Evolutionary conservation across 2,113 vertebrate genomes (phyloP).

Genomic region (Chelonoidis abingdonii): DNA sequence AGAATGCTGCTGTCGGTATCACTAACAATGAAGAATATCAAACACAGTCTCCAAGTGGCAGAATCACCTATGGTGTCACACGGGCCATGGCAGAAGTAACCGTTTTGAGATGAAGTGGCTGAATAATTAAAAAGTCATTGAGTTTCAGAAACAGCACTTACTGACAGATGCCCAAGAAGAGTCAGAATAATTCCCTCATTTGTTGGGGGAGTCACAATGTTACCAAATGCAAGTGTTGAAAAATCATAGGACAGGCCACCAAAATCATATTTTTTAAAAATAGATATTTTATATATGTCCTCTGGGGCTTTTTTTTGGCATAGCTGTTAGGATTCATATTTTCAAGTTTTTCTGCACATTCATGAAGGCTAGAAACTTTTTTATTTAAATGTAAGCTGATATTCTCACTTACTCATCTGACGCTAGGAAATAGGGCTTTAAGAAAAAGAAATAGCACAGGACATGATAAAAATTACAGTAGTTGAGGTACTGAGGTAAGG

Average conservation of each 20-base stretch:
- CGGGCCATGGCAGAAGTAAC: not conserved
- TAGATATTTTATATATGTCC: not conserved
- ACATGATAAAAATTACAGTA: not conserved
- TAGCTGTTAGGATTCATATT: not conserved
- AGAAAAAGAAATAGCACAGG: not conserved
- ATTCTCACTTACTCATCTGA: not conserved
- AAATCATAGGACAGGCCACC: not conserved
- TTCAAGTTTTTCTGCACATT: not conserved
- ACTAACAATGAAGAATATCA: not conserved
- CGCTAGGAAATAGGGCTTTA: not conserved
- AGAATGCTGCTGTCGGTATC: not conserved
- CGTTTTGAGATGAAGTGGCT: not conserved
- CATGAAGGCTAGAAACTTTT: not conserved
- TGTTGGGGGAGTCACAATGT: not conserved
- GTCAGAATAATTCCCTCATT: not conserved
- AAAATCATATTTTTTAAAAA: not conserved
- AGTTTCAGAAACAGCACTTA: not conserved
- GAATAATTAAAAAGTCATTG: accelerated
- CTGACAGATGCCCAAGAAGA: not conserved
- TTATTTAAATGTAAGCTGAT: not conserved
- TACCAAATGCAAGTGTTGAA: not conserved
- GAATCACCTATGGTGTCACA: not conserved
- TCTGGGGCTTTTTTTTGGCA: accelerated
- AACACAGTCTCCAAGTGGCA: not conserved
- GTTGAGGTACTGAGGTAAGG: not conserved